Base-by-base conservation (phyloP, 2,888 invertebrate species). In the Ectemnius lituratus region DNA sequence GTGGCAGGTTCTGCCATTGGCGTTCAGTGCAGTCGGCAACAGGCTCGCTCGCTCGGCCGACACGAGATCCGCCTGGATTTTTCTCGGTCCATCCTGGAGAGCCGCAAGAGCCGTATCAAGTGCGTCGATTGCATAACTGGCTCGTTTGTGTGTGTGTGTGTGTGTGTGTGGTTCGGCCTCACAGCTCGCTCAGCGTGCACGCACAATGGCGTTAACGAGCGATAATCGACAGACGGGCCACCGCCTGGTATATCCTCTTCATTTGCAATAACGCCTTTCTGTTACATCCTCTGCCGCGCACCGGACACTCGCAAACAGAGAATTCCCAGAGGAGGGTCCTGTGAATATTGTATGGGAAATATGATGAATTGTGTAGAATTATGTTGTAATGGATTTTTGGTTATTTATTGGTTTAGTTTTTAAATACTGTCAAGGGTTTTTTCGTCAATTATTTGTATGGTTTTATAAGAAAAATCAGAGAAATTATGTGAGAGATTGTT, bases 201-300 rank as follows among this genome's bases (percentile, higher is more conserved):
- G 37, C 37, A 37, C 80, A 77, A 80, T 77, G 72, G 81, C 81
- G 78, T 81, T 80, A 80, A 80, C 78, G 78, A 80, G 78, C 80
- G 71, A 67, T 73, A 76, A 79, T 79, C 76, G 80, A 71, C 72
- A 72, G 70, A 64, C 66, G 57, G 66, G 70, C 72, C 70, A 63
- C 69, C 64, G 64, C 37, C 37, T 37, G 37, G 65, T 65, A 69
- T 61, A 69, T 68, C 56, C 70, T 67, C 65, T 68, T 69, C 67
- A 71, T 67, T 76, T 57, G 73, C 73, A 63, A 74, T 63, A 76
- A 76, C 68, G 73, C 78, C 49, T 71, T 79, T 73, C 67, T 56
- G 71, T 67, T 61, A 14, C 5, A 18, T 47, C 45, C 8, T 23
- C 18, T 20, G 16, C 14, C 20, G 28, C 18, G 5, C 62, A 23